These are phyloP conservation scores for Sakesphorus luctuosus DNA, from an alignment of 2,113 vertebrate genomes.

Conservation along the genomic window DNA sequence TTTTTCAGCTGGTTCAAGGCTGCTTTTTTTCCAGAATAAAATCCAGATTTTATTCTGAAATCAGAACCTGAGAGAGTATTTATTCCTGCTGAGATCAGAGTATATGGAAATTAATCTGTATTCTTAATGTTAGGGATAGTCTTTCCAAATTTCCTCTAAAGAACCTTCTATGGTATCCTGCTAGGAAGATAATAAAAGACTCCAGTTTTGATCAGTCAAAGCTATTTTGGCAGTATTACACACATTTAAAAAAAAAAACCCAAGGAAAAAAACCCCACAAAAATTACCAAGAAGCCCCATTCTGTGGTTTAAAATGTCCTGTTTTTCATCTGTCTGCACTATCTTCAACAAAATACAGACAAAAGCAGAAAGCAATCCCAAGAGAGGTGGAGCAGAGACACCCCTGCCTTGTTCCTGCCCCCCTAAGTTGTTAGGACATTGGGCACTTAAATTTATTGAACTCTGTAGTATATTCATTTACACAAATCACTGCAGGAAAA, in stretches of 20 bases:
- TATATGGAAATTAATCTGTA: not conserved
- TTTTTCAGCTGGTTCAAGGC: not conserved
- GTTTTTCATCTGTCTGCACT: not conserved
- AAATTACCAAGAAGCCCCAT: not conserved
- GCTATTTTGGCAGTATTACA: not conserved
- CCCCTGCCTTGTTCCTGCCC: fast-evolving
- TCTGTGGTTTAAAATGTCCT: not conserved
- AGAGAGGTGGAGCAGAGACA: not conserved
- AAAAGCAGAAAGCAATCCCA: not conserved
- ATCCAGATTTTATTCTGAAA: not conserved
- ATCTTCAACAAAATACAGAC: not conserved
- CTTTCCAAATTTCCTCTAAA: not conserved
- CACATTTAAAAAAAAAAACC: not conserved
- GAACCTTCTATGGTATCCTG: not conserved
- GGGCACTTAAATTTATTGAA: not conserved
- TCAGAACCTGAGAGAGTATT: not conserved
- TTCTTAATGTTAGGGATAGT: not conserved
- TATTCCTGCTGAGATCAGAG: not conserved
- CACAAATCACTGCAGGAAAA: not conserved
- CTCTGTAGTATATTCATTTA: not conserved
- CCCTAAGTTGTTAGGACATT: not conserved
- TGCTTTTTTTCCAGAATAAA: not conserved
- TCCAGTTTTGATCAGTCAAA: not conserved
- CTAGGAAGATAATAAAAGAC: not conserved
- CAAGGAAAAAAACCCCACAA: too few relatives aligned